Evolutionary conservation across 2,888 invertebrate species (phyloP), one percentile per base, ranked within the genome.

Genomic region (Keiferia lycopersicella): DNA sequence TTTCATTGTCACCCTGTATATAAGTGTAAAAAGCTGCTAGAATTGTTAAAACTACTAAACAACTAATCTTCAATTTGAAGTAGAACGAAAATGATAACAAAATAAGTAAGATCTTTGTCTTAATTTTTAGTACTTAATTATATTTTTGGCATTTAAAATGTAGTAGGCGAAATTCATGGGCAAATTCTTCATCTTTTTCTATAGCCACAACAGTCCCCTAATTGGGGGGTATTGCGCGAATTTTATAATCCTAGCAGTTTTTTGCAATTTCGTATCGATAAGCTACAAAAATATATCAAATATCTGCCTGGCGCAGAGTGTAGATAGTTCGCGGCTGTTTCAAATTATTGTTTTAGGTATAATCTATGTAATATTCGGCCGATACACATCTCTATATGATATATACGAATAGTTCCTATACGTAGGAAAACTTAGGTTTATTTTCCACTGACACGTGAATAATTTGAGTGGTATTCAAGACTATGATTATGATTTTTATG

Each of bases 221-320:
- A n/a, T n/a, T n/a, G n/a, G n/a, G n/a, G n/a, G n/a, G n/a, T n/a
- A n/a, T n/a, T n/a, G n/a, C n/a, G n/a, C n/a, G n/a, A n/a, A n/a
- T 34, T 34, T 10, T 1, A 45, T 45, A 45, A 4, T 45, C 3
- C 16, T 16, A 45, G 16, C 16, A 16, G 45, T n/a, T 56, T 56
- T 34, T 56, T 20, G 6, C 26, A 34, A 7, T n/a, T 30, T 34
- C 30, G 34, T 16, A 3, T 56, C 14, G 30, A 56, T 56, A 56
- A 56, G 26, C n/a, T 56, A 34, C 26, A 30, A 56, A 26, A 22
- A 45, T 39, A 60, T 60, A 26, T 45, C 8, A 62, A 67, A 71
- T 65, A 66, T 64, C 64, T 64, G 61, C 75, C 76, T 65, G 73
- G 76, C 30, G 76, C 77, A 74, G 75, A 53, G 60, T 73, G 72